These are phyloP conservation scores for Salvator merianae DNA, from an alignment of 2,113 vertebrate species.

Conservation along the genomic window DNA sequence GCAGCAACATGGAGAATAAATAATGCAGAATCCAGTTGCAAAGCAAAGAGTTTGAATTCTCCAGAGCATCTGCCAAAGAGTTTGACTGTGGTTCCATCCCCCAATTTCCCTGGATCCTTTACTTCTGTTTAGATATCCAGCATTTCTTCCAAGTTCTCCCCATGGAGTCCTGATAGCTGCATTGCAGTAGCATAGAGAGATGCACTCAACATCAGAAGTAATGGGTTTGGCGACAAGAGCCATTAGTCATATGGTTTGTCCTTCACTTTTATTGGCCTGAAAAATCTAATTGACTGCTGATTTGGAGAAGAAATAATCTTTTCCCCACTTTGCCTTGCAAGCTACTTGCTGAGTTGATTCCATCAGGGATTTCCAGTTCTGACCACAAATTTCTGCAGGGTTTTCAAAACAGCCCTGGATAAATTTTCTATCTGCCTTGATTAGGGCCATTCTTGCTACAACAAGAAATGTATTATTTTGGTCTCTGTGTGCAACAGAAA, in stretches of 20 bases:
- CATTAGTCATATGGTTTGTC: conserved; percentile 49
- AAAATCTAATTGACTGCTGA: conserved; percentile 47
- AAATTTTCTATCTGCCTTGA: conserved; percentile 12
- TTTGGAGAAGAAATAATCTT: conserved; percentile 41
- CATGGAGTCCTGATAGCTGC: conserved; percentile 40
- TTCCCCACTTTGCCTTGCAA: conserved; percentile 22
- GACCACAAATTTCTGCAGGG: conserved; percentile 51
- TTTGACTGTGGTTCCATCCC: conserved; percentile 48
- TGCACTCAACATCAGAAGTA: conserved; percentile 14
- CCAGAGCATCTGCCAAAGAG: conserved; percentile 9
- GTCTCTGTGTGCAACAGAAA: not conserved
- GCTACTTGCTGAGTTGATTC: conserved; percentile 32
- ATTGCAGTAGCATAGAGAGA: conserved; percentile 16
- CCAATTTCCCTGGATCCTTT: conserved; percentile 43
- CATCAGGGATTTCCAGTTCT: conserved; percentile 6
- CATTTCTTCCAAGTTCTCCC: conserved; percentile 43
- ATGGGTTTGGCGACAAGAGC: conserved; percentile 25
- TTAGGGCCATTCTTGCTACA: not conserved
- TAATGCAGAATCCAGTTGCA: conserved; percentile 41
- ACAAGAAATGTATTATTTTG: rapidly evolving
- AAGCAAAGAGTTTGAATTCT: conserved; percentile 39
- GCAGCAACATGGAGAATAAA: conserved; percentile 42
- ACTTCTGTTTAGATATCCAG: conserved; percentile 51
- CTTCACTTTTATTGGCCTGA: conserved; percentile 41
- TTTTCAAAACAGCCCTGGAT: conserved; percentile 11